These are phyloP conservation scores for Exaiptasia diaphana DNA, from an alignment of 64 coral and sea anemone genomes.

Conservation along the genomic window DNA sequence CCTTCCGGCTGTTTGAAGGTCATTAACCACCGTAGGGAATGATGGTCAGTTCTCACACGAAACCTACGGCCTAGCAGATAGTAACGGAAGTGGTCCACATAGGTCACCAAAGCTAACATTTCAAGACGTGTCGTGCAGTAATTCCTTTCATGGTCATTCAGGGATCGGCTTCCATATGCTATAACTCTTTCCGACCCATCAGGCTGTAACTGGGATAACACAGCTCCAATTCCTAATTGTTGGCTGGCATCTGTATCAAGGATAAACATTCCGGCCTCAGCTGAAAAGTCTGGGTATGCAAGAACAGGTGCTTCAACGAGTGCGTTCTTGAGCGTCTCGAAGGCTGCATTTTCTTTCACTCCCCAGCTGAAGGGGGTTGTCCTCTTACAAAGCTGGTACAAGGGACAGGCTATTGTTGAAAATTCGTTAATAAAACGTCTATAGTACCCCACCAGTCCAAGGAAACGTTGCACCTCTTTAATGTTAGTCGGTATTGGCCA, in stretches of 20 bases:
- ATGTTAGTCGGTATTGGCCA: slow-evolving; percentile 15
- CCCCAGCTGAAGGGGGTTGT: slow-evolving; percentile 21
- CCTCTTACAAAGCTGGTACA: slow-evolving; percentile 42
- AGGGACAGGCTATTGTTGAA: not conserved
- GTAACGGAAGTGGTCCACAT: not conserved
- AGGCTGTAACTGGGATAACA: slow-evolving; percentile 40
- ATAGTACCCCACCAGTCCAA: slow-evolving; percentile 47
- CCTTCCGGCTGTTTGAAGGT: slow-evolving; percentile 26
- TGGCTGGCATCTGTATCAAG: slow-evolving; percentile 44
- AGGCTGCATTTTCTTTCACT: not conserved
- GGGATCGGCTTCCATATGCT: not conserved
- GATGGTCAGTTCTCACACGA: slow-evolving; percentile 24
- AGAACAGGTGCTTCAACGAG: slow-evolving; percentile 23
- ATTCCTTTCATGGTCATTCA: slow-evolving; percentile 9
- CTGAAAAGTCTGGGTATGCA: slow-evolving; percentile 16
- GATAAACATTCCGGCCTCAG: not conserved
- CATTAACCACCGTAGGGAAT: slow-evolving; percentile 2
- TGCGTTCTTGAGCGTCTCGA: slow-evolving; percentile 15
- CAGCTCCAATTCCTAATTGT: slow-evolving; percentile 12
- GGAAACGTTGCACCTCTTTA: slow-evolving; percentile 21
- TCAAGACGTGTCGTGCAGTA: slow-evolving; percentile 6
- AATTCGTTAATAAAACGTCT: slow-evolving; percentile 17
- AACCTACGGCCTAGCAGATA: slow-evolving; percentile 23
- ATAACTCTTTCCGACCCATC: slow-evolving; percentile 43
- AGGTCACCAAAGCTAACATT: not conserved